Conservation (phyloP, 2,888 invertebrate genomes). For the Xestia c-nigrum region DNA sequence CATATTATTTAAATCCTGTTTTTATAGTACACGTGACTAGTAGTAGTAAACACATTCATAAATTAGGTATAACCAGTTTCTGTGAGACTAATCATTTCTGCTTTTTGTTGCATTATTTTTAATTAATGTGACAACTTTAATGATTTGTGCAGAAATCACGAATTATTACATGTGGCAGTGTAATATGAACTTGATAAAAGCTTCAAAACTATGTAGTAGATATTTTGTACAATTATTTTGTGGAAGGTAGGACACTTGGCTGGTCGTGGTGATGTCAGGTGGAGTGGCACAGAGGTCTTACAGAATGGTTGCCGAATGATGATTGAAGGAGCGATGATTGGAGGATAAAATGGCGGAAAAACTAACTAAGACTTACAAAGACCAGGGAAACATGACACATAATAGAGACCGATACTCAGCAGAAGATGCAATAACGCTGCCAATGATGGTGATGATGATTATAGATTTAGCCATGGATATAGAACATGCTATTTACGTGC, state of each 20-base stretch:
- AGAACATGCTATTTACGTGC: background rate
- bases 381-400: background rate
- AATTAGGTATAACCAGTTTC: constrained; percentile 13
- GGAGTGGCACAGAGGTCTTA: background rate
- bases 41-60: constrained; percentile 33
- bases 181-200: background rate
- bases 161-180: background rate
- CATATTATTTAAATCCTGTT: constrained; percentile 5
- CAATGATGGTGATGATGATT: background rate
- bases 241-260: background rate
- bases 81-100: background rate
- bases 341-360: background rate
- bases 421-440: background rate
- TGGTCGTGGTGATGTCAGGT: background rate
- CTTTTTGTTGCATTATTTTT: background rate
- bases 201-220: background rate
- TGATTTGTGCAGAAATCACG: background rate
- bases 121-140: background rate
- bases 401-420: no score
- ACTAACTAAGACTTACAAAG: background rate
- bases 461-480: background rate
- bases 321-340: background rate
- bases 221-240: background rate
- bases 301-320: no score
- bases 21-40: constrained; percentile 17